Conservation (phyloP, 2,888 invertebrate genomes). For the Drosophila aldrichi region DNA sequence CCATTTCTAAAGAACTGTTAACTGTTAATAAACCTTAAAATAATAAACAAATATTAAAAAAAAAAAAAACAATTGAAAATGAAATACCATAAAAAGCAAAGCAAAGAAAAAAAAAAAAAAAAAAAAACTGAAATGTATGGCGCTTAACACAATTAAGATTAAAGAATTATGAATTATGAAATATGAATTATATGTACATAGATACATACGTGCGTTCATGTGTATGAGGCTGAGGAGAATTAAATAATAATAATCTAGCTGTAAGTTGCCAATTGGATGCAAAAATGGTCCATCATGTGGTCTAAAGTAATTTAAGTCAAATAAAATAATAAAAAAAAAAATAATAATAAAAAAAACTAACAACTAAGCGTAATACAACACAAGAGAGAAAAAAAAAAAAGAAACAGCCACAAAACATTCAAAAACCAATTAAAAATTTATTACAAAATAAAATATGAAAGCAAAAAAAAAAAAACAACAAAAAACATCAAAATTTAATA, state of each 20-base stretch:
- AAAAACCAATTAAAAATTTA: slow-evolving; percentile 64
- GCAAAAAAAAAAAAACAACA: slow-evolving; percentile 43
- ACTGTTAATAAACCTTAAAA: slow-evolving; percentile 60
- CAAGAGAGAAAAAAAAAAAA: slow-evolving; percentile 16
- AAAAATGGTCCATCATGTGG: slow-evolving; percentile 58
- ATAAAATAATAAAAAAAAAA: slow-evolving; percentile 25
- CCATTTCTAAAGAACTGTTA: slow-evolving; percentile 71
- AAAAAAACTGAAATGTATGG: slow-evolving; percentile 39
- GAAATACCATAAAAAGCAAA: slow-evolving; percentile 2
- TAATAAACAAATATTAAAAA: slow-evolving; percentile 28
- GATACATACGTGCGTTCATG: slow-evolving; percentile 55
- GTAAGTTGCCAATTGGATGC: slow-evolving; percentile 65
- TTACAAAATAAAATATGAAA: slow-evolving; percentile 58
- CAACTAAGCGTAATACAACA: slow-evolving; percentile 42
- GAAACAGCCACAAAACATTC: slow-evolving; percentile 57
- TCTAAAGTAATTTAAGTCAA: slow-evolving; percentile 63
- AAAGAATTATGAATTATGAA: not conserved
- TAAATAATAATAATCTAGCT: slow-evolving; percentile 44
- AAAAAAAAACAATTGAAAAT: not conserved
- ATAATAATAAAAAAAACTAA: slow-evolving; percentile 14
- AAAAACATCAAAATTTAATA: slow-evolving; percentile 31
- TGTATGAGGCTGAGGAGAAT: slow-evolving; percentile 62
- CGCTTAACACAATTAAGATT: slow-evolving; percentile 44
- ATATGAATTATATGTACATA: slow-evolving; percentile 35
- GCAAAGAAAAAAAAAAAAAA: not conserved